Evolutionary conservation across 2,888 invertebrate genomes (phyloP), one percentile per base, ranked within the genome.

Genomic region (Fragum sueziense): DNA sequence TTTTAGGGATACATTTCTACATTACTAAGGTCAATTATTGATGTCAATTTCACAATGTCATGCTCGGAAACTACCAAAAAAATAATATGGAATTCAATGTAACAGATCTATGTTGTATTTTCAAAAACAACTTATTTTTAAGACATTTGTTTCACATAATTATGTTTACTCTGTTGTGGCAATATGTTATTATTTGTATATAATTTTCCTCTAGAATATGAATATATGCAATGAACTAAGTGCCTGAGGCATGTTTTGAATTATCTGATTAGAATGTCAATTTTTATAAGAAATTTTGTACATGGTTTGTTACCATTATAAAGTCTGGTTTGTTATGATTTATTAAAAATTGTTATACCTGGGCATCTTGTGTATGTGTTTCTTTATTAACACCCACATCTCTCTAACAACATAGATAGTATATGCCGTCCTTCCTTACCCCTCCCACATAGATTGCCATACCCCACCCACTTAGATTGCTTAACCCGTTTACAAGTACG

Each of bases 301-400:
- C 47, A 47, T 14, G 47, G 47, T 47, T 47, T 47, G 47, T 47
- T 47, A 47, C 14, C 14, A 9, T 47, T 47, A 47, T 47, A 14
- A 47, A 47, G 47, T 17, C 57, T 57, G 57, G 57, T 57, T 25
- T 57, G 57, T 57, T 57, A 25, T 25, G 25, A 25, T 7, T 7
- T 57, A 57, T 57, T 57, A 57, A 57, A 57, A 11, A 22, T 27
- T 57, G n/a, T 57, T 57, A 22, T 14, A 57, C 2, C 14, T 27
- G 9, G 57, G 57, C 57, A 57, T 57, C 27, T 57, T 57, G 57
- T 57, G 57, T 57, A 27, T 57, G 57, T 57, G 25, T 57, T 22
- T 41, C 25, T 57, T 11, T 57, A 27, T 27, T 57, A 57, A 27
- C 29, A 57, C 47, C 47, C 47, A 20, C 17, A 37, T 37, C 37